Percentiles rank a stretch among this genome's conserved stretches.
These are phyloP conservation scores for Rotaria socialis DNA, from an alignment of 2,888 invertebrate genomes.

Conservation along the genomic window DNA sequence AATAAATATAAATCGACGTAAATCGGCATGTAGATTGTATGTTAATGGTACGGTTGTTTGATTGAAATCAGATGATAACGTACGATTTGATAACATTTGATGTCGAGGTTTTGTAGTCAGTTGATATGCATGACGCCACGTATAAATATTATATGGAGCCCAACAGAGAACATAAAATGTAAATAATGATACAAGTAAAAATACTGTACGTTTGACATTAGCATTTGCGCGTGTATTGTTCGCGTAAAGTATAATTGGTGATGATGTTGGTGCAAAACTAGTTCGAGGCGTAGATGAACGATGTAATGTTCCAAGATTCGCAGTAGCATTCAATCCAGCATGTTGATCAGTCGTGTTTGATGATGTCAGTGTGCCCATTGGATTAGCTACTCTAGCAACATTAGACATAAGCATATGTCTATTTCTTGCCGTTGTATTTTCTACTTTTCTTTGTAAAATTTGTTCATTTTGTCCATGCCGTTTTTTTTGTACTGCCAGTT, in stretches of 20 bases:
- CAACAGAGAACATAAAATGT: slow-evolving; percentile 36
- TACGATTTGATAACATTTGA: not conserved
- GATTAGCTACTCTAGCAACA: not conserved
- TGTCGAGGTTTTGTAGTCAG: not conserved
- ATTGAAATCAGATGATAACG: not conserved
- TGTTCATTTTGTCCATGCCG: not conserved
- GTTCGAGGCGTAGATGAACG: not conserved
- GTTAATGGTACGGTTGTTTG: not conserved
- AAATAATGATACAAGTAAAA: slow-evolving; percentile 1
- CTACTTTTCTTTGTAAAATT: not conserved
- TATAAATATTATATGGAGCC: slow-evolving; percentile 27
- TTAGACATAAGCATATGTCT: not conserved
- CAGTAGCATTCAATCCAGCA: not conserved
- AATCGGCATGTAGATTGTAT: not conserved
- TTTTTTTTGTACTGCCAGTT: not conserved
- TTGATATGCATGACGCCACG: slow-evolving; percentile 9
- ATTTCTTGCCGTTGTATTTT: not conserved
- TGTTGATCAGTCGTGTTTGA: not conserved
- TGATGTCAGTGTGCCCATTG: not conserved
- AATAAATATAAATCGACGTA: slow-evolving; percentile 18
- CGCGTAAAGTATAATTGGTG: not conserved
- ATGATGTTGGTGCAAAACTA: not conserved
- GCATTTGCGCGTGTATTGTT: not conserved
- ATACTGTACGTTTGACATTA: not conserved
- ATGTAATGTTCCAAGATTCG: not conserved